Conservation (phyloP, 1,140 invertebrate genomes). For the Oryctes rhinoceros region DNA sequence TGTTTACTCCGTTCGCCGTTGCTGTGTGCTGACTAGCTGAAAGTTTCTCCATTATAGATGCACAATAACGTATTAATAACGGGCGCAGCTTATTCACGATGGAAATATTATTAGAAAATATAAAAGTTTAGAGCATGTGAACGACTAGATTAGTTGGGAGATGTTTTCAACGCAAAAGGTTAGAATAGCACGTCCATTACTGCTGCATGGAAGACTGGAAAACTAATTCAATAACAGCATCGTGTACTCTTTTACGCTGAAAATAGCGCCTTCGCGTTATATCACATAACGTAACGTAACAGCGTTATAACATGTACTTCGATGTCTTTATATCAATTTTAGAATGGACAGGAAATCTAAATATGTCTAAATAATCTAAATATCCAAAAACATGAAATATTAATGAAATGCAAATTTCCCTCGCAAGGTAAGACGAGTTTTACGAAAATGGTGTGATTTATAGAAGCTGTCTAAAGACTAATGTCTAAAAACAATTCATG, state of each 20-base stretch:
- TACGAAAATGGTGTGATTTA: no score
- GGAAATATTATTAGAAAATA: background rate
- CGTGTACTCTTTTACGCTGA: background rate
- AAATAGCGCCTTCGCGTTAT: no score
- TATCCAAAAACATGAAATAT: no score
- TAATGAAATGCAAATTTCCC: no score
- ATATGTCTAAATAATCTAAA: no score
- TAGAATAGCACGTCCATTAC: background rate
- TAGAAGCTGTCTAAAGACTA: no score
- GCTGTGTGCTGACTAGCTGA: background rate
- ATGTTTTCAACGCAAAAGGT: background rate
- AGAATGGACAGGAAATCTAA: no score
- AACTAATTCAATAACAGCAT: background rate
- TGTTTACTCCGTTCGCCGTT: background rate
- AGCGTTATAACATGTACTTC: no score
- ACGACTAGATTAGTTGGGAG: background rate
- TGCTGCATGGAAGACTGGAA: background rate
- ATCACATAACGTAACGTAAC: no score
- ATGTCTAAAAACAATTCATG: no score
- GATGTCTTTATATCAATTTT: no score
- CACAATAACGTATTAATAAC: slow-evolving; percentile 4
- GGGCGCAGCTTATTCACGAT: background rate
- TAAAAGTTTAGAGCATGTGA: background rate
- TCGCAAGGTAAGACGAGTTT: no score
- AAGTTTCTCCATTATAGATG: slow-evolving; percentile 13